Conservation (phyloP, 2,113 vertebrate species). For the Asarcornis scutulata region DNA sequence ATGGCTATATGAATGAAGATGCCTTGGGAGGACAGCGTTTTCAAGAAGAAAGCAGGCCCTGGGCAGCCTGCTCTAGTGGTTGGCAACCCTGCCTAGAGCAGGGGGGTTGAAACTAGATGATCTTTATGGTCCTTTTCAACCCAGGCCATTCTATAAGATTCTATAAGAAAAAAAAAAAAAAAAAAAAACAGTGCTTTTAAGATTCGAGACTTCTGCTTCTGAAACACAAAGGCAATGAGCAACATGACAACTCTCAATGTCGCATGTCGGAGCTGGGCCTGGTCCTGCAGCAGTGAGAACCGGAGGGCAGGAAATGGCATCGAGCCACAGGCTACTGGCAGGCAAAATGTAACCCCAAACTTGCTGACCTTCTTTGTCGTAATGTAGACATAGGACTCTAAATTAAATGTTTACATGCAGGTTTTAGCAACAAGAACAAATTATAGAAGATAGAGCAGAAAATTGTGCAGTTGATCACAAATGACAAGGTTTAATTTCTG, state of each 20-base stretch:
- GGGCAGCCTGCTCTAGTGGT: no score
- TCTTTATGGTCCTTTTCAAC: no score
- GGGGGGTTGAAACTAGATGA: no score
- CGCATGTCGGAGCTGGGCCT: neutral
- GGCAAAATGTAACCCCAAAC: neutral
- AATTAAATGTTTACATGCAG: neutral
- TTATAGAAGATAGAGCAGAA: neutral
- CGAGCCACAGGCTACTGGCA: neutral
- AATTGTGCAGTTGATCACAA: neutral
- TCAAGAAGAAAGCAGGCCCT: neutral
- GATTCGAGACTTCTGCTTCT: neutral
- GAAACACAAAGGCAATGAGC: neutral
- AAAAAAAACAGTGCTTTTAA: neutral
- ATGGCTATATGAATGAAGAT: neutral
- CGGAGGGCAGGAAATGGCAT: fast-evolving
- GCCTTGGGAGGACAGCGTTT: neutral
- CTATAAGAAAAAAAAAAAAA: neutral
- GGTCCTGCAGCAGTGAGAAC: fast-evolving
- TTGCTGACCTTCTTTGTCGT: neutral
- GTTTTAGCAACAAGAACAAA: neutral
- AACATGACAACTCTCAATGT: fast-evolving
- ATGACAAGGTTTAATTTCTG: neutral
- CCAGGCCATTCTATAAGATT: no score
- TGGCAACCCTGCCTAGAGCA: no score
- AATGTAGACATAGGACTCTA: neutral